Conservation (phyloP, 2,113 vertebrate genomes). For the Himantopus leucocephalus region DNA sequence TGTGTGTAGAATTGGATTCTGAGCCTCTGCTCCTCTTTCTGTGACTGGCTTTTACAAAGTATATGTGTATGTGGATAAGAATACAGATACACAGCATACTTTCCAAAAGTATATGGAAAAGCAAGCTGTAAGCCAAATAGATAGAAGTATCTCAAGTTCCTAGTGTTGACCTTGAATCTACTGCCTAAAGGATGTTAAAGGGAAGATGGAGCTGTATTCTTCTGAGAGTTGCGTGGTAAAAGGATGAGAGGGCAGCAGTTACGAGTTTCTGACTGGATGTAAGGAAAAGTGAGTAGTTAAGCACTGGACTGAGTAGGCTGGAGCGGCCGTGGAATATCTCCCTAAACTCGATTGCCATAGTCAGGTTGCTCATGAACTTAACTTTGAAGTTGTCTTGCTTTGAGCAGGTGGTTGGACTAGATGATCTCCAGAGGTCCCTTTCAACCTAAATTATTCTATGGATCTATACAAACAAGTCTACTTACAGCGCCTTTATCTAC, state of each 20-base stretch:
- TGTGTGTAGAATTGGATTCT: not conserved
- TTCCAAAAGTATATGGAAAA: not conserved
- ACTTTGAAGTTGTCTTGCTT: not conserved
- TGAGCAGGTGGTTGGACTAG: not conserved
- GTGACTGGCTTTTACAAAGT: not conserved
- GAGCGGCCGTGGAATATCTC: not conserved
- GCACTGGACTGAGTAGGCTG: not conserved
- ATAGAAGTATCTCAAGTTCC: not conserved
- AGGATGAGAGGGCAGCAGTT: not conserved
- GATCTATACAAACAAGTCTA: not conserved
- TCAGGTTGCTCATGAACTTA: not conserved
- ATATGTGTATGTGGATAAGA: not conserved
- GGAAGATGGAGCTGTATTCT: not conserved
- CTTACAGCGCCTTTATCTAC: not conserved
- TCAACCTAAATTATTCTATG: not conserved
- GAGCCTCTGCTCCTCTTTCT: not conserved
- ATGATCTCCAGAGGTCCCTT: not conserved
- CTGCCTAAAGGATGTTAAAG: not conserved
- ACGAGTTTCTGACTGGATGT: not conserved
- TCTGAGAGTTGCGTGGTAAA: not conserved
- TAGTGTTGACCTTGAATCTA: not conserved
- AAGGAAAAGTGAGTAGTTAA: not conserved
- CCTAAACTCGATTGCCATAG: not conserved
- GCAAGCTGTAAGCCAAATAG: not conserved
- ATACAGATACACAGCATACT: not conserved